phyloP scores from a whole-genome alignment of 2,797 vertebrate genomes.

The Pangasius larnaudii region DNA sequence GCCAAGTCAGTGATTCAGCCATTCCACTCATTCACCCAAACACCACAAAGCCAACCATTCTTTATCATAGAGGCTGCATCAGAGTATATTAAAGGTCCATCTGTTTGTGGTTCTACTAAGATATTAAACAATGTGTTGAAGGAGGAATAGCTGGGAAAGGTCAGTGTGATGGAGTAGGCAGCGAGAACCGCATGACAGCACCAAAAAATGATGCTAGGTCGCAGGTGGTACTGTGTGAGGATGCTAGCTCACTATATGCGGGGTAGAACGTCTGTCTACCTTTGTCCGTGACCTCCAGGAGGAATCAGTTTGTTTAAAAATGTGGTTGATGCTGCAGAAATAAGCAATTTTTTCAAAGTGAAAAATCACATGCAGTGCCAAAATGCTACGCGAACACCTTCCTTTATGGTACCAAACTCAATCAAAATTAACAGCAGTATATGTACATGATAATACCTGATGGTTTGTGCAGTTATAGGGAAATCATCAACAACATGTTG shows the following conservation, averaged over 20 bases:
- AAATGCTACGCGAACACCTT: neutral
- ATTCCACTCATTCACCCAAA: slow-evolving; percentile 32
- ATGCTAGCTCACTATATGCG: slow-evolving; percentile 7
- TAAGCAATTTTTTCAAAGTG: slow-evolving; percentile 23
- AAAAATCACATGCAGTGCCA: slow-evolving; percentile 7
- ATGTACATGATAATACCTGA: neutral
- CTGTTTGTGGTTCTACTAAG: slow-evolving; percentile 39
- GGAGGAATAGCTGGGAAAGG: slow-evolving; percentile 51
- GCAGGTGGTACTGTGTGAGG: slow-evolving; percentile 32
- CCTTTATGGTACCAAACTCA: neutral
- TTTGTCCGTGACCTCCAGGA: slow-evolving; percentile 47
- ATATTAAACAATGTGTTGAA: slow-evolving; percentile 31
- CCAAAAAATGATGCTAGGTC: slow-evolving; percentile 39
- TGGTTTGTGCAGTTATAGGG: neutral
- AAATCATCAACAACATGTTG: neutral
- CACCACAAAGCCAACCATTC: slow-evolving; percentile 15
- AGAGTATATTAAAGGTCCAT: slow-evolving; percentile 61
- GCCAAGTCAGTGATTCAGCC: slow-evolving; percentile 49
- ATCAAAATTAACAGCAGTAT: neutral
- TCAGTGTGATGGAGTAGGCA: slow-evolving; percentile 41
- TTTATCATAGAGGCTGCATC: slow-evolving; percentile 54
- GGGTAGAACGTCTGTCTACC: slow-evolving; percentile 26
- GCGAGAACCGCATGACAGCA: slow-evolving; percentile 6
- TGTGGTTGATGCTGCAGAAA: neutral
- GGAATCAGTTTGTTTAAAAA: slow-evolving; percentile 60